Base-by-base conservation (phyloP, 2,797 vertebrate genomes). In the Pipistrellus nathusii region DNA sequence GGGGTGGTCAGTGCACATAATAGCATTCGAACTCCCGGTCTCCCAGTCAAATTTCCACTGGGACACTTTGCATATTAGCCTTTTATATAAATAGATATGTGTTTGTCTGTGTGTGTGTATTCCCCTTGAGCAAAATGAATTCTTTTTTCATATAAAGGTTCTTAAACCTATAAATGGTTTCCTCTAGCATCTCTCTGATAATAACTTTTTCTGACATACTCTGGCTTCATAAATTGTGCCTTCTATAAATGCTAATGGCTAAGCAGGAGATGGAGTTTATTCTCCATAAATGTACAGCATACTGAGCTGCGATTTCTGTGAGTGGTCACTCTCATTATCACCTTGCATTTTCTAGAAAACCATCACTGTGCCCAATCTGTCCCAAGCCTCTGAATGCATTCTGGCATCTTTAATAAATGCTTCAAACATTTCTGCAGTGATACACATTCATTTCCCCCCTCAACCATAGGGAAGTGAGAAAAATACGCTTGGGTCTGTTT, bases 331-430 rank as follows among this genome's bases (percentile, higher is more conserved):
- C 14, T 90, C 30, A 68, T 46, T 90, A 53, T 75, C 30, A 86
- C 46, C 71, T 82, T 90, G 41, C 64, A 83, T 73, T 94, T 89
- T 94, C 88, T 94, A 85, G 64, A 95, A 95, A 90, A 59, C 13
- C 21, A 84, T 78, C n/a, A 0, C 21, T 46, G 23, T 62, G 18
- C n/a, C 84, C 66, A n/a, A 90, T 89, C 35, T 81, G 18, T 44
- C 80, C 80, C 57, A 69, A 92, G 53, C 25, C 10, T 59, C 32
- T 38, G 92, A 81, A 72, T 84, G 77, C 15, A 57, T 88, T 80
- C 93, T 96, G 77, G 73, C 48, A 84, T 53, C 81, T 92, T 93
- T 89, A 91, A 82, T 94, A 90, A 95, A 84, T 85, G 27, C 51
- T 32, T 89, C 82, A 88, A 68, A 8, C 23, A 35, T 90, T 77